Evolutionary conservation across 2,888 invertebrate species (phyloP).

Genomic region (Petrolisthes manimaculis): DNA sequence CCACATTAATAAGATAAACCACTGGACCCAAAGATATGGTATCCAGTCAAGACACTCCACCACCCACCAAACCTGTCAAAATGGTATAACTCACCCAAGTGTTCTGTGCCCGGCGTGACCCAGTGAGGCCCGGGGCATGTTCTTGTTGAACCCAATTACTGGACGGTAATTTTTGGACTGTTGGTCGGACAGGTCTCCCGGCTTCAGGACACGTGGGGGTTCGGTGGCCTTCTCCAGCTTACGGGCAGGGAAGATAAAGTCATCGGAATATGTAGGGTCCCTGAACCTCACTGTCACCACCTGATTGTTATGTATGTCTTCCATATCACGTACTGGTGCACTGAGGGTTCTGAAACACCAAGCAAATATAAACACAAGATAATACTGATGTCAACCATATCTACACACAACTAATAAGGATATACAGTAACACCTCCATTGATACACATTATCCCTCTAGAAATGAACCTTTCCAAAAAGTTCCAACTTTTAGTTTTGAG

Average conservation of each 20-base stretch:
- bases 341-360: conserved; percentile 73
- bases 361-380: too few relatives aligned
- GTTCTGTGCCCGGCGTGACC: conserved; percentile 81
- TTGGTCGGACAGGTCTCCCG: conserved; percentile 78
- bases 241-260: conserved; percentile 83
- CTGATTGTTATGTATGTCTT: conserved; percentile 72
- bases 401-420: too few relatives aligned
- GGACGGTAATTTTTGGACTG: conserved; percentile 79
- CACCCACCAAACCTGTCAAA: not conserved
- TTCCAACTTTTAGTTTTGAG: too few relatives aligned
- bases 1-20: not conserved
- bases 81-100: conserved; percentile 74
- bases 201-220: conserved; percentile 83
- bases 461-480: too few relatives aligned
- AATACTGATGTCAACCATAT: too few relatives aligned
- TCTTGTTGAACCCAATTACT: conserved; percentile 81
- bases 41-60: too few relatives aligned
- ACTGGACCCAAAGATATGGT: too few relatives aligned
- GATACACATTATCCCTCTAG: too few relatives aligned
- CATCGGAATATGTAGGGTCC: conserved; percentile 83
- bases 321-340: conserved; percentile 80
- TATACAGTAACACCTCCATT: too few relatives aligned
- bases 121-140: conserved; percentile 77
- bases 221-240: conserved; percentile 74
- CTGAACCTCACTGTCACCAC: conserved; percentile 78